Percentiles rank a stretch among this genome's conserved stretches.
Evolutionary conservation across 2,888 invertebrate species (phyloP).

Genomic region (Branchipolynoe longqiensis): DNA sequence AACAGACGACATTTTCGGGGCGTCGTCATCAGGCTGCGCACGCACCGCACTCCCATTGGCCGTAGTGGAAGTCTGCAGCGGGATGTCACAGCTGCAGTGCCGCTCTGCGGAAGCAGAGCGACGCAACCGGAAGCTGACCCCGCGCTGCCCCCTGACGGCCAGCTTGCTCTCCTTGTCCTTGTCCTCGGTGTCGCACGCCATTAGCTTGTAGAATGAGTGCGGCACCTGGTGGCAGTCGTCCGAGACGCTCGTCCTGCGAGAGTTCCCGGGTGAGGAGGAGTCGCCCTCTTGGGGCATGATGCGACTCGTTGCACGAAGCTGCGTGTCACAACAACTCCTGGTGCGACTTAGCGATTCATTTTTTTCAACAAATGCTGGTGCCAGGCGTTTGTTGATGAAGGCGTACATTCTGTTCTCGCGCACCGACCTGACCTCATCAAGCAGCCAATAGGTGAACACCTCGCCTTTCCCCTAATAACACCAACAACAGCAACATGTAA

Average conservation of each 20-base stretch:
- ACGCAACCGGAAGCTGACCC: not conserved
- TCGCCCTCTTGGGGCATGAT: not conserved
- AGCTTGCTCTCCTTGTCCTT: not conserved
- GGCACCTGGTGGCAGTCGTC: not conserved
- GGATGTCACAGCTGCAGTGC: slow-evolving; percentile 17
- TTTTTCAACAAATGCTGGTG: not conserved
- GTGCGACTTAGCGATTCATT: not conserved
- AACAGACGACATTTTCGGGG: not conserved
- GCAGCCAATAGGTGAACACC: slow-evolving; percentile 81
- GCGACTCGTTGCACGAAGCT: not conserved
- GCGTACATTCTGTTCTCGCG: slow-evolving; percentile 24
- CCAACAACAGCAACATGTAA: slow-evolving; percentile 32
- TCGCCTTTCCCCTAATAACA: slow-evolving; percentile 83
- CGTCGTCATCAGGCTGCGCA: not conserved
- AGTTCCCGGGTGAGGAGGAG: not conserved
- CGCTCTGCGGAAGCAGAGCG: slow-evolving; percentile 9
- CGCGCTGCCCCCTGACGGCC: not conserved
- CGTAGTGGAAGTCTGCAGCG: too few relatives aligned
- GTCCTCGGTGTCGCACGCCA: not conserved
- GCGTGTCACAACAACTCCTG: not conserved
- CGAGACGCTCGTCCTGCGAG: slow-evolving; percentile 18
- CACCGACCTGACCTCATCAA: slow-evolving; percentile 71
- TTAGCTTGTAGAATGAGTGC: slow-evolving; percentile 32
- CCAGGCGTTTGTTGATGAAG: not conserved
- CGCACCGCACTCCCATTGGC: slow-evolving; percentile 30